These are phyloP conservation scores for Meandrusa payeni DNA, from an alignment of 2,888 invertebrate genomes.

Conservation along the genomic window DNA sequence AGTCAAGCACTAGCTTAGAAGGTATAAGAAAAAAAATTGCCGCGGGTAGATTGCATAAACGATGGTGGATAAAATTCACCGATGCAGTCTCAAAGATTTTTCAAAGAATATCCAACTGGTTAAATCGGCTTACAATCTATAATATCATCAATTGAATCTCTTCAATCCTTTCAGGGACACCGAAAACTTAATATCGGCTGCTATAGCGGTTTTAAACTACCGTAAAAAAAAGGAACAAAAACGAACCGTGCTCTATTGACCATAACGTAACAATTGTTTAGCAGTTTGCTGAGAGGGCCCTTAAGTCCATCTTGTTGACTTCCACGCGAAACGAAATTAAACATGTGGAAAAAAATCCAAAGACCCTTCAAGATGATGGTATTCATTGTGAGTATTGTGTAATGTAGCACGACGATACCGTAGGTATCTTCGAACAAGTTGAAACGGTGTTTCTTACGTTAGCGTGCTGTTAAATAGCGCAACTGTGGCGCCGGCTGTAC, in stretches of 20 bases:
- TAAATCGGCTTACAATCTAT: conserved; percentile 42
- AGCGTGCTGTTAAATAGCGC: conserved; percentile 28
- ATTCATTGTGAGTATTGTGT: conserved; percentile 76
- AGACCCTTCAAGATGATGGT: conserved; percentile 67
- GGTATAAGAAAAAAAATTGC: no score
- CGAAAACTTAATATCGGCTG: conserved; percentile 50
- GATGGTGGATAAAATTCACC: no score
- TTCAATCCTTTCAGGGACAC: conserved; percentile 48
- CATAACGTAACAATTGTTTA: conserved; percentile 79
- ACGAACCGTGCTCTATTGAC: conserved; percentile 68
- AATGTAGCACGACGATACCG: conserved; percentile 71
- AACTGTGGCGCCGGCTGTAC: conserved; percentile 44
- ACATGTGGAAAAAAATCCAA: conserved; percentile 59
- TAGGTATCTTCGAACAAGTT: conserved; percentile 51
- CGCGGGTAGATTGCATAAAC: no score
- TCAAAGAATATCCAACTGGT: conserved; percentile 3
- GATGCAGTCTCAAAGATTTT: no score
- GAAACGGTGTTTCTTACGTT: conserved; percentile 30
- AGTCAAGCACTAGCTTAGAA: no score
- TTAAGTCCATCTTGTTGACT: conserved; percentile 77
- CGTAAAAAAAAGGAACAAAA: conserved; percentile 57
- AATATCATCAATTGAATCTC: background rate
- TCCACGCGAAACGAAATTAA: conserved; percentile 61
- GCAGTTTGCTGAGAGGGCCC: conserved; percentile 68
- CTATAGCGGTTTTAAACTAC: conserved; percentile 49